Evolutionary conservation across 2,888 invertebrate genomes (phyloP).

Genomic region (Athalia circularis): DNA sequence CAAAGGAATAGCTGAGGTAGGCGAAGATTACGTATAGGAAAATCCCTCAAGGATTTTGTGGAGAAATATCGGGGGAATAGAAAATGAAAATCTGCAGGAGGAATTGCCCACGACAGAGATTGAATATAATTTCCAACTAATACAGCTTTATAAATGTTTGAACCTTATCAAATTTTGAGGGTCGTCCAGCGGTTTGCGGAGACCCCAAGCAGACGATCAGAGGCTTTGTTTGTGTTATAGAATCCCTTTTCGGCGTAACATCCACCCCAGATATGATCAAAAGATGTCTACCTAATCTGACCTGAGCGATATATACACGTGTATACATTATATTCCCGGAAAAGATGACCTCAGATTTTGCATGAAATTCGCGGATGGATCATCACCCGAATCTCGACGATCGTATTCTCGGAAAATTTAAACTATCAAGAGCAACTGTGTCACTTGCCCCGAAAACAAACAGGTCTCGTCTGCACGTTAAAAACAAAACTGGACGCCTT

Average conservation of each 20-base stretch:
- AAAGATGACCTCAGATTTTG: slow-evolving; percentile 11
- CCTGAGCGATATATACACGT: not conserved
- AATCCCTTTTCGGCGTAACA: slow-evolving; percentile 28
- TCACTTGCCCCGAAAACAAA: no score
- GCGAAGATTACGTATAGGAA: not conserved
- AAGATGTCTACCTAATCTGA: slow-evolving; percentile 28
- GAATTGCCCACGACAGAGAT: no score
- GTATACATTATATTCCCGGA: not conserved
- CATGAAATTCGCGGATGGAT: slow-evolving; percentile 10
- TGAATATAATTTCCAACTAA: no score
- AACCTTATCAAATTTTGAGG: slow-evolving; percentile 25
- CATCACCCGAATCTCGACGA: slow-evolving; percentile 15
- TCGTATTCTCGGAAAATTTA: not conserved
- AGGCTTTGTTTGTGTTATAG: slow-evolving; percentile 17
- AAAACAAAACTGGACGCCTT: no score
- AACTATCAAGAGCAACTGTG: not conserved
- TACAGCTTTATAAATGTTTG: not conserved
- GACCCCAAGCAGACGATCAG: not conserved
- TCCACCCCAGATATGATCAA: slow-evolving; percentile 14
- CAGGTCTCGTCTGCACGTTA: no score
- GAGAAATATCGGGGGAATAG: not conserved
- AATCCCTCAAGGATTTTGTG: slow-evolving; percentile 5
- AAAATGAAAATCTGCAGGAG: no score
- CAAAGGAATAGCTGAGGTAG: slow-evolving; percentile 17
- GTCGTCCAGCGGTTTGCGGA: not conserved